phyloP scores from a whole-genome alignment of 2,888 invertebrate species.

The Lottia gigantea region DNA sequence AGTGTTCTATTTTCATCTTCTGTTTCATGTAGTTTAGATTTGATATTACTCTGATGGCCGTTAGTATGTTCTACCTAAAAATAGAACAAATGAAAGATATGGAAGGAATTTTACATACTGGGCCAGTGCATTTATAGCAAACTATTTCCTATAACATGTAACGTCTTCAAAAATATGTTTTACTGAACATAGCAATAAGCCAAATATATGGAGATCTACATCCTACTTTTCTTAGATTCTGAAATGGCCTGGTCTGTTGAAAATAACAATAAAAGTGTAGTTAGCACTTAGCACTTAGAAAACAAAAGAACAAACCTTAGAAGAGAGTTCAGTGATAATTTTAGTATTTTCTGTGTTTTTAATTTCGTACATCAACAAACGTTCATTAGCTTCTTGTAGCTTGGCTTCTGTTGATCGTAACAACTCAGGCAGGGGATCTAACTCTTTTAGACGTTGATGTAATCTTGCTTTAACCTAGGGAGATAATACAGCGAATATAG shows the following conservation, averaged over 20 bases:
- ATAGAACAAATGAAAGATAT: constrained; percentile 15
- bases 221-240: no score
- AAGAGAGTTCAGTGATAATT: constrained; percentile 58
- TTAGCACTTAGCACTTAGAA: no score
- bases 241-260: no score
- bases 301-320: constrained; percentile 48
- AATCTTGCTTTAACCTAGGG: constrained; percentile 59
- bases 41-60: constrained; percentile 47
- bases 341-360: constrained; percentile 59
- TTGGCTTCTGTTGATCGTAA: constrained; percentile 62
- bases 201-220: no score
- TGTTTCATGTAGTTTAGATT: constrained; percentile 44
- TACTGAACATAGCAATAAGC: no score
- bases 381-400: constrained; percentile 60
- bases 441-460: constrained; percentile 60
- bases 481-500: not conserved
- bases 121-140: not conserved
- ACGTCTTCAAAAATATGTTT: no score
- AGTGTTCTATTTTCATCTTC: constrained; percentile 54
- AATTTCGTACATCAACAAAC: constrained; percentile 51
- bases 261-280: no score
- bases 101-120: not conserved
- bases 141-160: no score
- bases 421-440: constrained; percentile 66
- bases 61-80: constrained; percentile 55